Base-by-base conservation (phyloP, 2,113 vertebrate species). In the Bubalus kerabau region DNA sequence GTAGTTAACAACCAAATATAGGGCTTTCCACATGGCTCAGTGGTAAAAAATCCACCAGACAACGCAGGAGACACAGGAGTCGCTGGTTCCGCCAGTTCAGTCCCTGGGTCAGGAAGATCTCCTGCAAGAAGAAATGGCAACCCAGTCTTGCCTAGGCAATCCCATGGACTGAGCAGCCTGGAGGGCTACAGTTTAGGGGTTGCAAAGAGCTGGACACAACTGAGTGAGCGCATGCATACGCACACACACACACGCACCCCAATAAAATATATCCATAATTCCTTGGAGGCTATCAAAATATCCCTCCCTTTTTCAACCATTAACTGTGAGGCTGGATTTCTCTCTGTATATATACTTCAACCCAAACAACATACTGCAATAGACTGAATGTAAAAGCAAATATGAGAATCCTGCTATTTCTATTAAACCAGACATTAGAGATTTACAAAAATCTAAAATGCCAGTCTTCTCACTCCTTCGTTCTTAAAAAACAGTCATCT, bases 361-460 rank as follows among this genome's bases (percentile, higher is more conserved):
- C 32, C 82, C 74, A 64, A 94, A 87, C 43, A 90, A 86, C 36
- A 67, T 30, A 87, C 0, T 84, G 57, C 62, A 87, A 84, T 16
- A 95, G 46, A 64, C 14, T 56, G 15, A 76, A 90, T 57, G 82
- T 32, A 59, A 48, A 64, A 83, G 56, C 14, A 95, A 12, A 80
- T 46, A 43, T 3, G 26, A 82, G 50, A 94, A 88, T 57, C 36
- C 28, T 82, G 3, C 32, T 52, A 8, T 46, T 67, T 80, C 64
- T 85, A 85, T 50, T 90, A 92, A 87, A 90, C n/a, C 24, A 90
- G 28, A 62, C 19, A 54, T 60, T 60, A 93, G 32, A 85, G 36
- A 78, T n/a, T 67, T 80, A 80, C 62, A 82, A 78, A 96, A 64
- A 87, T 46, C n/a, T 76, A 94, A 95, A 94, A 59, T 74, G n/a